Percentiles rank a stretch among this genome's conserved stretches.
Conservation (phyloP, 2,113 vertebrate species). For the Datnioides undecimradiatus region DNA sequence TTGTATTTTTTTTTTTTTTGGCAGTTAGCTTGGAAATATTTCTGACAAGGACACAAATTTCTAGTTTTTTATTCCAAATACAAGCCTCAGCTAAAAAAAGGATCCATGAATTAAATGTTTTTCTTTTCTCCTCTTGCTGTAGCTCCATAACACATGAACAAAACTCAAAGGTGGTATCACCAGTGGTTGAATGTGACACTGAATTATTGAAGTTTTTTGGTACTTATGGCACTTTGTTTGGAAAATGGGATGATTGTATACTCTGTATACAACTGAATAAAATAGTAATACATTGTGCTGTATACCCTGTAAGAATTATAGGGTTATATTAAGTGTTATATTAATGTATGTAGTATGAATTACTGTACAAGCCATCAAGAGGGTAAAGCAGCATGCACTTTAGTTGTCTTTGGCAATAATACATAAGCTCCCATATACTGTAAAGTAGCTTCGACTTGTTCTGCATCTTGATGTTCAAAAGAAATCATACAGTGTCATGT, state of each 20-base stretch:
- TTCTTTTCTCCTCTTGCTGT: background rate
- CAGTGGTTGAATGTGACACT: constrained; percentile 22
- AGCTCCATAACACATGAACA: constrained; percentile 16
- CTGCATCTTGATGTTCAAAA: constrained; percentile 45
- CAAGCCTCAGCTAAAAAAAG: background rate
- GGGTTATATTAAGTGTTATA: constrained; percentile 48
- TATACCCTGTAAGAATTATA: constrained; percentile 28
- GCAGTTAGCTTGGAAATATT: background rate
- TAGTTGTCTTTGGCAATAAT: constrained; percentile 75
- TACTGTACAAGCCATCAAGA: constrained; percentile 61
- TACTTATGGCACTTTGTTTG: constrained; percentile 45
- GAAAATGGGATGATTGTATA: constrained; percentile 52
- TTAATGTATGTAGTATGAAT: constrained; percentile 58
- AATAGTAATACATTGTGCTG: constrained; percentile 52
- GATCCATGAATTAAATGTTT: constrained; percentile 16
- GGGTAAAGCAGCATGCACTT: constrained; percentile 71
- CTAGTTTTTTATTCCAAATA: background rate
- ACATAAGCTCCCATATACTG: constrained; percentile 53
- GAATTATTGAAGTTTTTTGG: constrained; percentile 7
- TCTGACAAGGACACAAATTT: constrained; percentile 9
- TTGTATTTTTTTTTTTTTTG: background rate
- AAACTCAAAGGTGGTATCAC: constrained; percentile 6
- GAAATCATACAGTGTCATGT: constrained; percentile 39
- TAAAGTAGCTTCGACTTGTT: constrained; percentile 53
- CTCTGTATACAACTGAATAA: constrained; percentile 47